Conservation (phyloP, 2,888 invertebrate species). For the Belgica antarctica region DNA sequence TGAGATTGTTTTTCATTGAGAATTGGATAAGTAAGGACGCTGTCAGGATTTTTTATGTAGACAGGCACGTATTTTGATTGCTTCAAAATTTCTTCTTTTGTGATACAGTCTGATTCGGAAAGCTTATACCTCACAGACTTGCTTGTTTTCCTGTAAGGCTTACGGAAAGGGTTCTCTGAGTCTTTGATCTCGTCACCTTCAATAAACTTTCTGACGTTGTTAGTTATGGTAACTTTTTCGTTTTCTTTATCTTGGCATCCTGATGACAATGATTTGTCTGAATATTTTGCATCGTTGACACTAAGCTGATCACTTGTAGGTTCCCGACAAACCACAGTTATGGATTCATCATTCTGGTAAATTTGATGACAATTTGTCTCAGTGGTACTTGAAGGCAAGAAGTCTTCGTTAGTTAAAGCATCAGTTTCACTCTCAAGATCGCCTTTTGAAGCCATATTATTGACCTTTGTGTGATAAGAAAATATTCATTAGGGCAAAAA, state of each 20-base stretch:
- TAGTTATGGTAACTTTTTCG: no score
- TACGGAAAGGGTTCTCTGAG: constrained; percentile 54
- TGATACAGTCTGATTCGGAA: constrained; percentile 51
- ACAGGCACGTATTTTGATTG: constrained; percentile 56
- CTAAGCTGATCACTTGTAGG: neutral
- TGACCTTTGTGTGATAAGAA: no score
- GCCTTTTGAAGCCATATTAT: no score
- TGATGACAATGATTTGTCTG: constrained; percentile 51
- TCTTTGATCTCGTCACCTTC: constrained; percentile 54
- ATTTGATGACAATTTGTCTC: no score
- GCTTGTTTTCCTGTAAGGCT: constrained; percentile 16
- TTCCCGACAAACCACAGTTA: constrained; percentile 10
- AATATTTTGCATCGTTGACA: neutral
- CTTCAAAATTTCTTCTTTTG: constrained; percentile 54
- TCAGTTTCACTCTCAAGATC: no score
- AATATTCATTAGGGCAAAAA: no score
- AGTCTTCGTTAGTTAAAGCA: no score
- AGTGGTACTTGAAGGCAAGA: no score
- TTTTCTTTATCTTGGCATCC: constrained; percentile 51
- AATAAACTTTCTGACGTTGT: constrained; percentile 51
- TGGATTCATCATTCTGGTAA: constrained; percentile 33
- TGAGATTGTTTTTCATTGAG: constrained; percentile 52
- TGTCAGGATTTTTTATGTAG: constrained; percentile 55
- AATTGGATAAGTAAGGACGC: constrained; percentile 54
- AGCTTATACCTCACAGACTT: constrained; percentile 48